These are phyloP conservation scores for Lonchura striata DNA, from an alignment of 2,113 vertebrate genomes.

Conservation along the genomic window DNA sequence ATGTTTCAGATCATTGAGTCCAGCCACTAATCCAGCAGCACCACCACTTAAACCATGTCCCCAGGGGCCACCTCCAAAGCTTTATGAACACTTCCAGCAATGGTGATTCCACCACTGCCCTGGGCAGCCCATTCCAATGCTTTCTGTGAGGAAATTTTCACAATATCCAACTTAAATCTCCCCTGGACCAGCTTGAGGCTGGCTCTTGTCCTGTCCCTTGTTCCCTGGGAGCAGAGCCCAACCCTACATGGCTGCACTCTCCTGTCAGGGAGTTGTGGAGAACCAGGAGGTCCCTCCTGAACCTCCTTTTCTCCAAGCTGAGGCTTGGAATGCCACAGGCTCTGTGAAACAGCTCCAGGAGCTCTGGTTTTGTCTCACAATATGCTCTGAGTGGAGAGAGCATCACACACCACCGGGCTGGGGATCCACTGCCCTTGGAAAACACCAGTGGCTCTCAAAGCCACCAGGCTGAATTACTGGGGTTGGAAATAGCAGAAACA, in stretches of 20 bases:
- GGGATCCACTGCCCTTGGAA: not conserved
- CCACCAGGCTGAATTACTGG: not conserved
- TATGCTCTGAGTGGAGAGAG: not conserved
- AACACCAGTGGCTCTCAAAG: not conserved
- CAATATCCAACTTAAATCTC: not conserved
- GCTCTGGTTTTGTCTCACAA: not conserved
- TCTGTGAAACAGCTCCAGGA: not conserved
- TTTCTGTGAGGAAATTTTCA: not conserved
- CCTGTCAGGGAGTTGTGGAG: not conserved
- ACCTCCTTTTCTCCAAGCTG: not conserved
- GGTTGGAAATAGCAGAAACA: not conserved
- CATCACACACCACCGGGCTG: not conserved
- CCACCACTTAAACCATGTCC: not conserved
- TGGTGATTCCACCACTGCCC: not conserved
- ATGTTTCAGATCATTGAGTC: not conserved
- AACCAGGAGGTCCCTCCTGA: not conserved
- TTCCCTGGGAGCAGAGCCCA: not conserved
- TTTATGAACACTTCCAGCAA: not conserved
- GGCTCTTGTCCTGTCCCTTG: not conserved
- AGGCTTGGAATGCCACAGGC: not conserved
- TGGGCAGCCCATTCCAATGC: not conserved
- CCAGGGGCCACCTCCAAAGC: not conserved
- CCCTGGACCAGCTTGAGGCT: not conserved
- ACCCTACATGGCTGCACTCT: fast-evolving
- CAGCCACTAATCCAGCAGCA: not conserved